Base-by-base conservation (phyloP, 2,113 vertebrate genomes). In the Gavialis gangeticus region DNA sequence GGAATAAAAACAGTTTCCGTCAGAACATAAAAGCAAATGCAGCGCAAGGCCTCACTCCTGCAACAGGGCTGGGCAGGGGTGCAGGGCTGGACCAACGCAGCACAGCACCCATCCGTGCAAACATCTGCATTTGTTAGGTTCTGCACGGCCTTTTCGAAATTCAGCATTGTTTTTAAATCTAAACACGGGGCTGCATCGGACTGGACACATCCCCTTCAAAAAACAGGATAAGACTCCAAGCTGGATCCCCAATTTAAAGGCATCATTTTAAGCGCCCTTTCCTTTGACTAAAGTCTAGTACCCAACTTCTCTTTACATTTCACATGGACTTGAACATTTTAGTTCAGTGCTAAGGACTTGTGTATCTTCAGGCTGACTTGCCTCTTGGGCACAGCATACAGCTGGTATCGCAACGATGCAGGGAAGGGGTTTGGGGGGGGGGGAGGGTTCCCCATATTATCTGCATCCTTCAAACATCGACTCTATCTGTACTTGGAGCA, bases 401-500 rank as follows among this genome's bases (percentile, higher is more conserved):
- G 59, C 30, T 90, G 60, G 75, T 79, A 93, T 91, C 76, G 73
- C 79, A 56, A 14, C 4, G 57, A 89, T 93, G 92, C 85, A 76
- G 66, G 84, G 34, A 34, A 5, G 5, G 34, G 34, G 4, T 55
- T 64, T 71, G 18, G 30, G 34, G 34, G 34, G 5, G 12, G 34
- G 19, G 46, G 46, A 9, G 46, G 46, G 9, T 90, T 85, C 87
- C 89, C 84, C 30, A 28, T 76, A 24, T 85, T 91, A 91, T 90
- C 84, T 82, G 30, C 71, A 89, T 69, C 94, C 67, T 91, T 94
- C 88, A 84, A 95, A 93, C 59, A 28, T 81, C 89, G 0, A 58
- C 75, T 87, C 87, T 91, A 91, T 81, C 94, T 86, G 75, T 84
- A n/a, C 81, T 91, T 82, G 77, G 90, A 93, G 80, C n/a, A 71